Percentiles rank a stretch among this genome's conserved stretches.
These are phyloP conservation scores for Enteromius radiatus DNA, from an alignment of 2,797 vertebrate species.

Conservation along the genomic window DNA sequence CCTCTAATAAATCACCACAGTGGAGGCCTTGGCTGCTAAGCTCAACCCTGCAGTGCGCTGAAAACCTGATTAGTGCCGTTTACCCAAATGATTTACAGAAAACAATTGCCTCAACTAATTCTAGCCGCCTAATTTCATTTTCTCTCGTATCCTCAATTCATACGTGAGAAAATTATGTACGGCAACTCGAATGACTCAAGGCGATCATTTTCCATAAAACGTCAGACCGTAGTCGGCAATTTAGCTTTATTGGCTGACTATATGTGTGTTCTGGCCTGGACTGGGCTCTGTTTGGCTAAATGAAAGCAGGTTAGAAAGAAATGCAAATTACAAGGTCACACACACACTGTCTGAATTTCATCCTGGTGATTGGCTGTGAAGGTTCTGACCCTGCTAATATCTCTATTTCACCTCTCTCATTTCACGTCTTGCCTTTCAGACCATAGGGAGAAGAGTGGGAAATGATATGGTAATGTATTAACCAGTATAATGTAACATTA, in stretches of 20 bases:
- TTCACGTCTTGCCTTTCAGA: conserved; percentile 25
- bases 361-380: conserved; percentile 54
- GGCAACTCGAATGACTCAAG: conserved; percentile 36
- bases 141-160: conserved; percentile 37
- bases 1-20: conserved; percentile 34
- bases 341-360: conserved; percentile 41
- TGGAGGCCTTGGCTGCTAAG: conserved; percentile 35
- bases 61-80: conserved; percentile 49
- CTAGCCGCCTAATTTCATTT: conserved; percentile 38
- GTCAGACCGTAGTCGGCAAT: neutral
- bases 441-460: conserved; percentile 33
- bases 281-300: conserved; percentile 15
- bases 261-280: conserved; percentile 15
- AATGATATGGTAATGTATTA: conserved; percentile 51
- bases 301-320: conserved; percentile 51
- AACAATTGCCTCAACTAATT: conserved; percentile 47
- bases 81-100: conserved; percentile 42
- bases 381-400: conserved; percentile 50
- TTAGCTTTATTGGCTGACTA: conserved; percentile 6
- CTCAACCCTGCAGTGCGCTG: conserved; percentile 23
- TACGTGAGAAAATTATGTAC: conserved; percentile 15
- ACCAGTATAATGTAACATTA: conserved; percentile 32
- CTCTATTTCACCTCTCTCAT: conserved; percentile 48
- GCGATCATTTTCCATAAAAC: conserved; percentile 27
- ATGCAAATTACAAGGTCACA: conserved; percentile 46